These are phyloP conservation scores for Peromyscus attwateri DNA, from an alignment of 2,797 vertebrate genomes.

Conservation along the genomic window DNA sequence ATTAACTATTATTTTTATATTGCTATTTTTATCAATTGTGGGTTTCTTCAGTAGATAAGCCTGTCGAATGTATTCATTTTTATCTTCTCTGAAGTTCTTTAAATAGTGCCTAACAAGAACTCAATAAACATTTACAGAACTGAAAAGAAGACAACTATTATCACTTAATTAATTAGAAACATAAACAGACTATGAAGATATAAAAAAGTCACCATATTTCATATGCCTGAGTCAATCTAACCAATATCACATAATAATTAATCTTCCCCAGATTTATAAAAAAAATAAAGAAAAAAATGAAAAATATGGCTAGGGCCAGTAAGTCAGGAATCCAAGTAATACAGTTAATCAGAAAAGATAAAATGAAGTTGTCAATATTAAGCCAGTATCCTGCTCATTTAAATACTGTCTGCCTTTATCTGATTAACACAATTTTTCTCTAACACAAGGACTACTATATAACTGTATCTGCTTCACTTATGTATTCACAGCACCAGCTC, in stretches of 20 bases:
- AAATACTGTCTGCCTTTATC: background rate
- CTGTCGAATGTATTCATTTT: constrained; percentile 51
- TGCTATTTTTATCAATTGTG: constrained; percentile 47
- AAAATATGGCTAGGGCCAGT: background rate
- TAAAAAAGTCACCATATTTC: constrained; percentile 58
- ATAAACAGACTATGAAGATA: constrained; percentile 64
- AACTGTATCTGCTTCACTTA: background rate
- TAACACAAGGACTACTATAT: background rate
- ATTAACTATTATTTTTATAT: constrained; percentile 56
- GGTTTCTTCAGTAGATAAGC: background rate
- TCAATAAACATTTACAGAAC: constrained; percentile 71
- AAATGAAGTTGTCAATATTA: constrained; percentile 42
- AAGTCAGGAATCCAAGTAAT: constrained; percentile 23
- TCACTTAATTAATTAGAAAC: constrained; percentile 72
- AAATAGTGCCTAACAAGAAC: constrained; percentile 53
- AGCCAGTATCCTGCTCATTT: constrained; percentile 10
- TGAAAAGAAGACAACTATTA: constrained; percentile 60
- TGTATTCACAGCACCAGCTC: background rate
- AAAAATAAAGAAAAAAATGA: background rate
- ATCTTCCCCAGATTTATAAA: constrained; percentile 37
- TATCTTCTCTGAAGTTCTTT: constrained; percentile 54
- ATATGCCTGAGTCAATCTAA: constrained; percentile 55
- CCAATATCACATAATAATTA: constrained; percentile 52
- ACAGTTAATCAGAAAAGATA: constrained; percentile 47
- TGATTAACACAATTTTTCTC: background rate